Evolutionary conservation across 2,797 vertebrate genomes (phyloP).

Genomic region (Sphenopsis melanotis): DNA sequence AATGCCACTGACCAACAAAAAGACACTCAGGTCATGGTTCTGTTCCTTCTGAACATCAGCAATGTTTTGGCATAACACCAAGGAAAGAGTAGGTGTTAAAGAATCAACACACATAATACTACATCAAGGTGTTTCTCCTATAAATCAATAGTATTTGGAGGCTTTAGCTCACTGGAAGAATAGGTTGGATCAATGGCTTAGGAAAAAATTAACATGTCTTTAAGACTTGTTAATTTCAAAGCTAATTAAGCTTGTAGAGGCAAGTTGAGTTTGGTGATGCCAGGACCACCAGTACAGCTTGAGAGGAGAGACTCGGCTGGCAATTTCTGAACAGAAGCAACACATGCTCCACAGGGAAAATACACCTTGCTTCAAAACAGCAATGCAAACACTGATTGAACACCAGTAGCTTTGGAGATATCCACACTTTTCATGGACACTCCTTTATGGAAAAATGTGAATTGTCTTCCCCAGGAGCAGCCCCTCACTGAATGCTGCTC

Average conservation of each 20-base stretch:
- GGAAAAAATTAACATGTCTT: neutral
- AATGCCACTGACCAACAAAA: neutral
- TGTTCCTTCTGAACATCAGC: neutral
- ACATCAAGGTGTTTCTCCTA: neutral
- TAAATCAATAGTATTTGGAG: neutral
- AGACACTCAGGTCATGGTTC: neutral
- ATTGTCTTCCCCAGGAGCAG: neutral
- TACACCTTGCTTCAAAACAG: neutral
- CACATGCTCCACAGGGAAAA: neutral
- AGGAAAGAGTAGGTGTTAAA: neutral
- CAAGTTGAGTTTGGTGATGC: neutral
- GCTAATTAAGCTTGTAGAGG: neutral
- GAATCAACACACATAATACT: neutral
- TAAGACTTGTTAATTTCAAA: neutral
- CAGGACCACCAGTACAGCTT: neutral
- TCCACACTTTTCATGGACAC: neutral
- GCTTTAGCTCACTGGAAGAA: neutral
- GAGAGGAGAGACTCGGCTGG: neutral
- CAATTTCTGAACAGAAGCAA: rapidly evolving
- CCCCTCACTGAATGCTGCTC: neutral
- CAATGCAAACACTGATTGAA: neutral
- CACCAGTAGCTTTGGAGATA: neutral
- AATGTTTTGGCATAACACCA: neutral
- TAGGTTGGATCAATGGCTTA: neutral
- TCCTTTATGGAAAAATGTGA: neutral